A percentile compares a stretch with the other conserved stretches of the same genome.
phyloP scores from a whole-genome alignment of 2,113 vertebrate genomes.

The Leptosomus discolor region DNA sequence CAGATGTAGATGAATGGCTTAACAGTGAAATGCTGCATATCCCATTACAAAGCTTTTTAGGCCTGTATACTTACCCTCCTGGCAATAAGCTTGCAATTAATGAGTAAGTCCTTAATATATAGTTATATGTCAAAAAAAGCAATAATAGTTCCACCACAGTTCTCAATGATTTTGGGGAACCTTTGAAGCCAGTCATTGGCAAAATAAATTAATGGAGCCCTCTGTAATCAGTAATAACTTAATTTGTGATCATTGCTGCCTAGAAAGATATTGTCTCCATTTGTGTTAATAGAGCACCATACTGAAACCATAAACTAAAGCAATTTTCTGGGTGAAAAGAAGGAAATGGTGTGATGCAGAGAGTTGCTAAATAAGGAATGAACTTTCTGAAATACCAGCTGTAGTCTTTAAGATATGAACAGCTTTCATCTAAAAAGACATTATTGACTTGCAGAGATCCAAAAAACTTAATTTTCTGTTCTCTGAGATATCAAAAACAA shows the following conservation, averaged over 20 bases:
- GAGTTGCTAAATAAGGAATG: background rate
- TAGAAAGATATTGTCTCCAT: background rate
- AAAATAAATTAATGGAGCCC: background rate
- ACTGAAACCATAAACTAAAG: background rate
- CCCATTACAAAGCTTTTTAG: conserved; percentile 47
- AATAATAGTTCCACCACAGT: background rate
- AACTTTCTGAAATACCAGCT: background rate
- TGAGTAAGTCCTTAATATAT: background rate
- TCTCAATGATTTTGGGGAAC: background rate
- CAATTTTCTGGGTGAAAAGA: background rate
- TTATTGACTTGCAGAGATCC: background rate
- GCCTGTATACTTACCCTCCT: background rate
- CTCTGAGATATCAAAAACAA: background rate
- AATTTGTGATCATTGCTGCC: background rate
- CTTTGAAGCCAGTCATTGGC: background rate
- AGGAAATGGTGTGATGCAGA: background rate
- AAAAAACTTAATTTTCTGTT: background rate
- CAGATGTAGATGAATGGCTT: conserved; percentile 45
- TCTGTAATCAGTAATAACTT: background rate
- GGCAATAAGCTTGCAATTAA: conserved; percentile 3
- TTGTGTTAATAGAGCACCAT: background rate
- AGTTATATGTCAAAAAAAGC: background rate
- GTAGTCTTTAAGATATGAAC: background rate
- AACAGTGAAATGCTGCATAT: conserved; percentile 33
- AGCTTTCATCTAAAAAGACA: background rate